Conservation (phyloP, 2,888 invertebrate genomes). For the Abrostola tripartita region DNA sequence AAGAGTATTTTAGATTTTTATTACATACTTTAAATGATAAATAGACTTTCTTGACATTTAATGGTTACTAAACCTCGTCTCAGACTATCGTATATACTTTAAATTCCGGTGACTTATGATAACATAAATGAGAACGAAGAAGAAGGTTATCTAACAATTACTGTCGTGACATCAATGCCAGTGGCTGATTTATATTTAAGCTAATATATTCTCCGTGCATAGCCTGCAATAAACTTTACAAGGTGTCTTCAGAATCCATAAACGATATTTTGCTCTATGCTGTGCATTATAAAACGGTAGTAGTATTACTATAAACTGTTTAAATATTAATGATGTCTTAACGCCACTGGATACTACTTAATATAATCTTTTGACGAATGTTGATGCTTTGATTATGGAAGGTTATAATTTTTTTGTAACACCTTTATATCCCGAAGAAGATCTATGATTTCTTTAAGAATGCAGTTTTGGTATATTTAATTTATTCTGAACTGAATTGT, state of each 20-base stretch:
- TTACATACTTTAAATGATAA: neutral
- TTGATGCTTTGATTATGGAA: too few species aligned
- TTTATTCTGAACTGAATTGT: too few species aligned
- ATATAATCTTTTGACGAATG: too few species aligned
- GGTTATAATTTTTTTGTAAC: too few species aligned
- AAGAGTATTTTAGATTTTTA: neutral
- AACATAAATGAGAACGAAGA: slow-evolving; percentile 2
- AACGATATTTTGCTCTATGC: slow-evolving; percentile 16
- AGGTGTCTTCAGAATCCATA: slow-evolving; percentile 38
- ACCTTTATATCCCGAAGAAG: too few species aligned
- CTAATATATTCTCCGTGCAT: slow-evolving; percentile 44
- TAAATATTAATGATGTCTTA: too few species aligned
- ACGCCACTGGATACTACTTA: too few species aligned
- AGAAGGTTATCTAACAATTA: slow-evolving; percentile 17
- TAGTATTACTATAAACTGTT: neutral
- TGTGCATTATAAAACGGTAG: neutral
- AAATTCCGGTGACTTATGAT: neutral
- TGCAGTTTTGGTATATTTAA: too few species aligned
- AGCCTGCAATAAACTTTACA: slow-evolving; percentile 41
- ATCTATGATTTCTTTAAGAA: too few species aligned
- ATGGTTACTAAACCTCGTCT: neutral
- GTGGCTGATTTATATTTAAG: slow-evolving; percentile 40
- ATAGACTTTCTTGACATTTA: neutral
- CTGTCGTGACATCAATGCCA: slow-evolving; percentile 43
- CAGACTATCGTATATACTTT: neutral